Conservation (phyloP, 2,888 invertebrate species). For the Drosophila paracracens region DNA sequence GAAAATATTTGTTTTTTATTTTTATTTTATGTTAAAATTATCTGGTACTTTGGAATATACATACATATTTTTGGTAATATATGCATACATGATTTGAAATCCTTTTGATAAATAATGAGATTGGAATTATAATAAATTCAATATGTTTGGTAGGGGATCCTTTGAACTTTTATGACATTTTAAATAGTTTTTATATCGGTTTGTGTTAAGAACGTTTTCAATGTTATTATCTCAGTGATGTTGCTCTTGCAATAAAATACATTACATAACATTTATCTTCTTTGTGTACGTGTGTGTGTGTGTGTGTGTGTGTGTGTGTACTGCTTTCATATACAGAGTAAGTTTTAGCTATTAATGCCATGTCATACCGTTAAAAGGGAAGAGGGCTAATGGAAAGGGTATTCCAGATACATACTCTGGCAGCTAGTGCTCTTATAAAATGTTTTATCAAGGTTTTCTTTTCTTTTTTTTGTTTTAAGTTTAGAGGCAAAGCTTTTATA, state of each 20-base stretch:
- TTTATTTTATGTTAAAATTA: constrained; percentile 69
- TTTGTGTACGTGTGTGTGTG: background rate
- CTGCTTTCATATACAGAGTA: constrained; percentile 27
- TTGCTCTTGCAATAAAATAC: constrained; percentile 29
- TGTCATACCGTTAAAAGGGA: background rate
- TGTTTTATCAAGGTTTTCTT: constrained; percentile 27
- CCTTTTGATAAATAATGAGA: constrained; percentile 49
- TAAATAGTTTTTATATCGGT: constrained; percentile 4
- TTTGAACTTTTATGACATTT: constrained; percentile 38
- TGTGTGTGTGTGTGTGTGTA: constrained; percentile 2
- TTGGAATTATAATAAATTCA: constrained; percentile 45
- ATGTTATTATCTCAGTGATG: constrained; percentile 12
- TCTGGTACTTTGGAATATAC: constrained; percentile 66
- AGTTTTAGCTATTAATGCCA: constrained; percentile 28
- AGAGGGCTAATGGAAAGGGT: constrained; percentile 7
- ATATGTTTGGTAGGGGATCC: constrained; percentile 27
- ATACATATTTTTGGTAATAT: constrained; percentile 31
- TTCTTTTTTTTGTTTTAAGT: background rate
- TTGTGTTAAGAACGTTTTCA: constrained; percentile 16
- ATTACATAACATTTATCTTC: constrained; percentile 19
- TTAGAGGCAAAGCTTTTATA: constrained; percentile 51
- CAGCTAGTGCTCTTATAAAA: constrained; percentile 24
- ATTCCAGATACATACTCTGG: constrained; percentile 6
- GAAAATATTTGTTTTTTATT: constrained; percentile 65
- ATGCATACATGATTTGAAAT: constrained; percentile 55